Base-by-base conservation (phyloP, 64 coral and sea anemone species). In the Actinia equina region DNA sequence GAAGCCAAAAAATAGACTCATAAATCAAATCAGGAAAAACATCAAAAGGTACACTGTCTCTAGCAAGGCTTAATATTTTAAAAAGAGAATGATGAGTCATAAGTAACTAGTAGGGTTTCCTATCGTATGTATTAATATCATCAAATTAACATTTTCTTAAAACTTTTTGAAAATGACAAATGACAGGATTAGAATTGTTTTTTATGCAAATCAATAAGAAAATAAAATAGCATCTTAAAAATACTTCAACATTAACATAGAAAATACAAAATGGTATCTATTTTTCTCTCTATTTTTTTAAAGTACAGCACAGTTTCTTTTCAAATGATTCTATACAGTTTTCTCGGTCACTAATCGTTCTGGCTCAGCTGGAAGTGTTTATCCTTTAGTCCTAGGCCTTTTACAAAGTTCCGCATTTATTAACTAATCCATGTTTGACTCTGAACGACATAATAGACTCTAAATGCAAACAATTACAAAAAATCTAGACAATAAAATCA, bases 121-220 rank as follows among this genome's bases (percentile, higher is more conserved):
- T 49, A 49, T 49, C 3, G 46, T 49, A 49, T 49, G 4, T 49
- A 49, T 4, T 49, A 54, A 54, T 54, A 54, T 54, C n/a, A n/a
- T n/a, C 52, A 54, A 8, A 54, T 54, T 12, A 54, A 63, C 17
- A n/a, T 65, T n/a, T n/a, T 65, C 23, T 22, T 65, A 65, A 7
- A 65, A 65, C 62, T 65, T 65, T 65, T 65, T 65, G 62, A 65
- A 22, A 65, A 65, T 65, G n/a, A n/a, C n/a, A n/a, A n/a, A n/a
- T n/a, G 62, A 65, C 17, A 65, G 62, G 22, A 65, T 65, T n/a
- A 57, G 3, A 65, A 65, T 1, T 65, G 62, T 22, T 23, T 65
- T 37, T 65, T 65, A 65, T 65, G 62, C 12, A 65, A 65, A 65
- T 65, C 22, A 65, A 65, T 22, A 7, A 0, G 4, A 65, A 9